Percentiles rank a stretch among this genome's conserved stretches.
These are phyloP conservation scores for Stenchaetothrips biformis DNA, from an alignment of 2,888 invertebrate genomes.

Conservation along the genomic window DNA sequence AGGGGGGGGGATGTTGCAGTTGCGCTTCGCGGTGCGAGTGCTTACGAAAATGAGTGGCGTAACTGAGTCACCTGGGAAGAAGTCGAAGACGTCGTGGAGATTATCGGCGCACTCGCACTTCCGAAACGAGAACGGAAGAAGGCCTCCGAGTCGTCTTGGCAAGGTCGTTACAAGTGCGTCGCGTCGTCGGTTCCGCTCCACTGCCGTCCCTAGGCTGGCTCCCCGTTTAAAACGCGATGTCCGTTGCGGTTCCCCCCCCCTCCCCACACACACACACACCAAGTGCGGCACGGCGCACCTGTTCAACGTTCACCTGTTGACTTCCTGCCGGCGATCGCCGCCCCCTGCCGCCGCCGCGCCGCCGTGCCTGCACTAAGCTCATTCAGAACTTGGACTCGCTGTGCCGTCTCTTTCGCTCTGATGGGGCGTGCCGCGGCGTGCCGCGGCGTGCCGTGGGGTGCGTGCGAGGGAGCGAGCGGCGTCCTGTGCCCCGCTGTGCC, in stretches of 20 bases:
- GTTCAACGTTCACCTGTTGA: slow-evolving; percentile 12
- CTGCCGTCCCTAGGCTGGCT: background rate
- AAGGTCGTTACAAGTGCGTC: background rate
- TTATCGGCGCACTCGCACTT: no score
- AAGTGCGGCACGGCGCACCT: background rate
- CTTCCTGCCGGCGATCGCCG: background rate
- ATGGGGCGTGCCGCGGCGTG: no score
- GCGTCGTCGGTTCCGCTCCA: background rate
- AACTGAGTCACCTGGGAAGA: background rate
- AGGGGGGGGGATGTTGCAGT: no score
- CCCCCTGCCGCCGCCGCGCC: background rate
- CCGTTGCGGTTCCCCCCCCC: background rate
- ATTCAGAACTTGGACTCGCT: no score
- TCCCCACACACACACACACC: background rate
- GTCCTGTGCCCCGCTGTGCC: no score
- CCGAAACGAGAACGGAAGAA: no score
- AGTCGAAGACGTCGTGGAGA: no score
- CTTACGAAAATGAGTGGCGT: background rate
- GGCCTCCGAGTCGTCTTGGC: no score
- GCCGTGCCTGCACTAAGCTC: no score
- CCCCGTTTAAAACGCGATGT: background rate
- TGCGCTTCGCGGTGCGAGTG: background rate
- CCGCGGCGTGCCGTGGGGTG: no score
- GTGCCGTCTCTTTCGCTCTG: no score
- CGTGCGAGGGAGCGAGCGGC: no score